These are phyloP conservation scores for Amorpha juglandis DNA, from an alignment of 2,888 invertebrate genomes.

Conservation along the genomic window DNA sequence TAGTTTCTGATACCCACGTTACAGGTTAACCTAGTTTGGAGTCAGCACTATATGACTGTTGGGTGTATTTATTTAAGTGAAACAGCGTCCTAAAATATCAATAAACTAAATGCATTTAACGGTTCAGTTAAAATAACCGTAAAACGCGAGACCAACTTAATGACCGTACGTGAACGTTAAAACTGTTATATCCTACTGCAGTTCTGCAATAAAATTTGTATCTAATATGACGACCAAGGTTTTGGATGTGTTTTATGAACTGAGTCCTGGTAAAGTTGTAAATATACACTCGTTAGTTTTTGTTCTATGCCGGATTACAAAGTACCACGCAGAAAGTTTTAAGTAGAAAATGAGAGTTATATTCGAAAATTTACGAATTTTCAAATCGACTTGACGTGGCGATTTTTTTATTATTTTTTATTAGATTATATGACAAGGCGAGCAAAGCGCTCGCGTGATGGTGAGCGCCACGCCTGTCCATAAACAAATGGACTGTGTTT, in stretches of 20 bases:
- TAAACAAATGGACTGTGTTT: too few relatives aligned
- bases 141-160: not conserved
- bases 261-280: not conserved
- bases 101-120: not conserved
- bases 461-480: too few relatives aligned
- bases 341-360: too few relatives aligned
- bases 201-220: not conserved
- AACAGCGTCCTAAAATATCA: not conserved
- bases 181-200: constrained; percentile 4
- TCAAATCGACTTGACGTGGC: too few relatives aligned
- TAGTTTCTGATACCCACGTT: too few relatives aligned
- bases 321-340: not conserved
- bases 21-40: too few relatives aligned
- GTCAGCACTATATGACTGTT: too few relatives aligned
- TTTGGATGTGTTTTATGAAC: not conserved
- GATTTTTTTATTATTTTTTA: too few relatives aligned
- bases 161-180: not conserved
- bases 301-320: not conserved
- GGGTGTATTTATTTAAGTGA: too few relatives aligned
- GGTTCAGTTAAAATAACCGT: not conserved
- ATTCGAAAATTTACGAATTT: too few relatives aligned
- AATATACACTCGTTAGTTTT: not conserved
- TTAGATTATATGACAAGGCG: too few relatives aligned
- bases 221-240: not conserved
- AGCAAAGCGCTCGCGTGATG: too few relatives aligned